Percentiles rank a stretch among this genome's conserved stretches.
Evolutionary conservation across 2,113 vertebrate genomes (phyloP).

Genomic region (Loxodonta africana): DNA sequence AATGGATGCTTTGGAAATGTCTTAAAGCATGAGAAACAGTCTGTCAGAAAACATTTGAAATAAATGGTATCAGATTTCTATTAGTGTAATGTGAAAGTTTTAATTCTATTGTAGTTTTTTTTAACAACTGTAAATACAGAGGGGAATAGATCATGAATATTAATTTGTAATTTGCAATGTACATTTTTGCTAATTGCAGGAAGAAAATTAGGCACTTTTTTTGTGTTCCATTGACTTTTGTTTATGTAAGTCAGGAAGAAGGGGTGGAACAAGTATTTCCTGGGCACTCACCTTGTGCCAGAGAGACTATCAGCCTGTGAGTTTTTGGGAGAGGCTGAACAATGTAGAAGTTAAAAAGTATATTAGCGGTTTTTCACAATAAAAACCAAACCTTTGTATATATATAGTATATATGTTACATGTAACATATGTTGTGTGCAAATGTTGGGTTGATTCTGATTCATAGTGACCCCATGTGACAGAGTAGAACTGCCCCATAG

Average conservation of each 20-base stretch:
- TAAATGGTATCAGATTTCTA: neutral
- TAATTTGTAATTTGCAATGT: neutral
- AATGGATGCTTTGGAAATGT: neutral
- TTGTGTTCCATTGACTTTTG: neutral
- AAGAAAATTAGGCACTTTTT: neutral
- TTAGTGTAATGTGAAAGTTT: neutral
- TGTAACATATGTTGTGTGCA: too few species aligned
- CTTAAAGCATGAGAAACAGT: neutral
- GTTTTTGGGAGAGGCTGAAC: neutral
- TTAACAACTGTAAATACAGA: neutral
- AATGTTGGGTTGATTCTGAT: too few species aligned
- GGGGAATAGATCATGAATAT: neutral
- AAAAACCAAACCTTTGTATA: neutral
- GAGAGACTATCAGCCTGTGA: neutral
- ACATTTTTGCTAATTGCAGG: neutral
- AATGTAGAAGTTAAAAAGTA: neutral
- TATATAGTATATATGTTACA: neutral
- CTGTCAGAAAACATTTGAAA: neutral
- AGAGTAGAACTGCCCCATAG: too few species aligned
- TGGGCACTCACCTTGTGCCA: neutral
- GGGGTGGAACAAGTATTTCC: neutral
- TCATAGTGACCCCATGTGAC: too few species aligned
- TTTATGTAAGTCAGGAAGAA: neutral
- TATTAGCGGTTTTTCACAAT: neutral
- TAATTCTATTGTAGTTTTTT: neutral